Evolutionary conservation across 2,888 invertebrate genomes (phyloP), one percentile per base, ranked within the genome.

Genomic region (Drosophila fungiperda): DNA sequence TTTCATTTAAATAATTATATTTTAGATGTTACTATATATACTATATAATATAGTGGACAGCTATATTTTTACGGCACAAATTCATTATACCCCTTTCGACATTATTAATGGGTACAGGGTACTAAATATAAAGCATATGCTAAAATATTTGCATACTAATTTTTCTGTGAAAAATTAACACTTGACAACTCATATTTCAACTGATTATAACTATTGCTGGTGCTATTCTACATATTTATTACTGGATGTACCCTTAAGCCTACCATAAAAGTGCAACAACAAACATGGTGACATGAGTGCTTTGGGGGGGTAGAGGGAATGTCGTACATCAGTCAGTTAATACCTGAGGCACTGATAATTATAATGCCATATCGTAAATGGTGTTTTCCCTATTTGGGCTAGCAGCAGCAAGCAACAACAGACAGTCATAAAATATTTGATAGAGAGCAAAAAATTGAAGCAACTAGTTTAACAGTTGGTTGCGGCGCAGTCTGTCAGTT

Each of bases 371-470:
- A 65, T 35, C 64, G 60, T 73, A 65, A 70, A 72, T 48, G 26
- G 48, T 45, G 36, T 5, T 53, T 42, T 40, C 20, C 29, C 35
- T 20, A 50, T 48, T 36, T 42, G 55, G 55, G 29, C 33, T 60
- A 72, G 38, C 42, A 32, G 23, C 45, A 15, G 1, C 45, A 45
- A 26, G 23, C 12, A 15, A 3, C 45, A 45, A 7, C 45, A 20
- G 20, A 7, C 12, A 64, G 69, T 62, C 81, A 82, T 87, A 78
- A 87, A 88, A 73, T 65, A 76, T 73, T 76, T 81, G 68, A 70
- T 79, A 83, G 79, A 72, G 23, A 58, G 72, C 33, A 33, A 64
- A 65, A 62, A 50, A 59, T 45, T 20, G 23, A 15, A 45, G 20
- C 45, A 45, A 26, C 45, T 45, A 23, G 23, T 45, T 45, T 45